These are phyloP conservation scores for Spizaetus ornatus DNA, from an alignment of 2,113 vertebrate species.

Conservation along the genomic window DNA sequence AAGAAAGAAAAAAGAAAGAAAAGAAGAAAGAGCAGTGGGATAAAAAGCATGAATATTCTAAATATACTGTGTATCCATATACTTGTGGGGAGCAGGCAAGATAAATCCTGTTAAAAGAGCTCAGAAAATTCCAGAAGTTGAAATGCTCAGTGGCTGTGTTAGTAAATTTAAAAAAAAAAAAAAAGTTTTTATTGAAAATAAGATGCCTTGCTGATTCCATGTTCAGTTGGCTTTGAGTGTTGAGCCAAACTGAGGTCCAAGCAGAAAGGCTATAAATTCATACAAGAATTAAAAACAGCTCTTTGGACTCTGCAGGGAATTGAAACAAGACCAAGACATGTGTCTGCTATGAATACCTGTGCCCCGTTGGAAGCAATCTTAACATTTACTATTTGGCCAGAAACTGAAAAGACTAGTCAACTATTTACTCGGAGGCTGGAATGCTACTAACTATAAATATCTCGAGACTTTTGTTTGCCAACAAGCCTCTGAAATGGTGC, in stretches of 20 bases:
- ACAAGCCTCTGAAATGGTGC: not conserved
- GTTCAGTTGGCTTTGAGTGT: not conserved
- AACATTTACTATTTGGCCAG: not conserved
- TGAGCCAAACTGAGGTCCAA: not conserved
- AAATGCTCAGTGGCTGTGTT: not conserved
- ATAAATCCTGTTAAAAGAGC: not conserved
- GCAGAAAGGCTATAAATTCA: slow-evolving; percentile 18
- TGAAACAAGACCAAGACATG: not conserved
- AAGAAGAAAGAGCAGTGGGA: not conserved
- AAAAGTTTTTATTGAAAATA: not conserved
- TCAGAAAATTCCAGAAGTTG: not conserved
- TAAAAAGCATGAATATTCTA: not conserved
- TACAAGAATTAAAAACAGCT: not conserved
- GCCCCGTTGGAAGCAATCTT: not conserved
- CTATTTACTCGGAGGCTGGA: not conserved
- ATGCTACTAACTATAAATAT: slow-evolving; percentile 12
- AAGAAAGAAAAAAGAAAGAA: fast-evolving
- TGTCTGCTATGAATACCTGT: not conserved
- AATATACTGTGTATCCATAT: not conserved
- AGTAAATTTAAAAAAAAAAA: not conserved
- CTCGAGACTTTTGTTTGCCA: not conserved
- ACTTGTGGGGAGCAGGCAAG: not conserved
- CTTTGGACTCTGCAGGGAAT: not conserved
- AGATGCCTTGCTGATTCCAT: not conserved
- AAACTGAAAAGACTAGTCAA: not conserved